phyloP scores from a whole-genome alignment of 1,140 invertebrate species.

The Temnothorax longispinosus region DNA sequence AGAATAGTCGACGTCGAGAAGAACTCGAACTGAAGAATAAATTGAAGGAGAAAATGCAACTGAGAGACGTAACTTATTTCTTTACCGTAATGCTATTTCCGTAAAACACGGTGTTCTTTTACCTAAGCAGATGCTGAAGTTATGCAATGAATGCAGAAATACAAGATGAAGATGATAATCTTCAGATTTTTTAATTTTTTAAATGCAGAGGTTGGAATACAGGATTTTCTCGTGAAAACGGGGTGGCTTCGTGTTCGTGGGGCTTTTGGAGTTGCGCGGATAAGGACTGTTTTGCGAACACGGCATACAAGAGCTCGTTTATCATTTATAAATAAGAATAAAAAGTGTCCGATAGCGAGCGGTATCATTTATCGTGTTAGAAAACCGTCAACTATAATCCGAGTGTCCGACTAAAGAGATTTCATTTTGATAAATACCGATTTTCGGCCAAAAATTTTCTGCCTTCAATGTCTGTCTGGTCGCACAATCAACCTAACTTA shows the following conservation, averaged over 20 bases:
- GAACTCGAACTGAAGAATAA: slow-evolving; percentile 23
- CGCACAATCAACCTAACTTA: slow-evolving; percentile 49
- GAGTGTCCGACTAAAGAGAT: slow-evolving; percentile 23
- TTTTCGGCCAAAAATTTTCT: neutral
- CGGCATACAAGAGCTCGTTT: slow-evolving; percentile 31
- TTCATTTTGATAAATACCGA: slow-evolving; percentile 45
- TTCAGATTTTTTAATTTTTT: slow-evolving; percentile 23
- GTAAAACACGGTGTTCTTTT: slow-evolving; percentile 26
- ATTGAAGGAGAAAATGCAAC: slow-evolving; percentile 40
- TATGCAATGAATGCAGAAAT: slow-evolving; percentile 28
- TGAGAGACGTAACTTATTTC: slow-evolving; percentile 42
- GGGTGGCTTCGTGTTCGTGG: neutral
- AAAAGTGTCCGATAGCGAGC: slow-evolving; percentile 16
- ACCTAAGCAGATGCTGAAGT: slow-evolving; percentile 32
- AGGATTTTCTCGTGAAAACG: slow-evolving; percentile 18
- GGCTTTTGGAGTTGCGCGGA: slow-evolving; percentile 1
- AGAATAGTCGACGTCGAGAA: neutral
- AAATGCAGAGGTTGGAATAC: neutral
- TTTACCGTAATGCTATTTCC: slow-evolving; percentile 35
- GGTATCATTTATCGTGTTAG: slow-evolving; percentile 34
- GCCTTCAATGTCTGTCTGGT: neutral
- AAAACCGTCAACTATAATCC: slow-evolving; percentile 12
- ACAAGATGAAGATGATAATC: slow-evolving; percentile 33
- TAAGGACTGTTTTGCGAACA: slow-evolving; percentile 36
- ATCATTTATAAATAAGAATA: slow-evolving; percentile 35